Conservation (phyloP, 2,888 invertebrate species). For the Lepetodrilus schrolli region DNA sequence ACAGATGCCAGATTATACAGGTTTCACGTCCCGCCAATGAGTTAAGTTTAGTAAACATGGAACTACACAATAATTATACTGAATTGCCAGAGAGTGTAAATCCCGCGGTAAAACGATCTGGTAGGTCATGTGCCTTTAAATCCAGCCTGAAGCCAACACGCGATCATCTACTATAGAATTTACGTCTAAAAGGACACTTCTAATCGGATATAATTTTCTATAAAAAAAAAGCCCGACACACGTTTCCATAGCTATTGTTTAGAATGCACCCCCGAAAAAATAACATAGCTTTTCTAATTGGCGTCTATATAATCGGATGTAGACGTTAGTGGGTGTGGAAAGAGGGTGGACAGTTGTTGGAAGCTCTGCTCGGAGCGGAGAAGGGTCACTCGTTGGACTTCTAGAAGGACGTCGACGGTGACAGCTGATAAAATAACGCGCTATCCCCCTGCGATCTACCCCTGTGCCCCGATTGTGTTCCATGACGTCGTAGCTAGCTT, state of each 20-base stretch:
- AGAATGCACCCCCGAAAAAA: neutral
- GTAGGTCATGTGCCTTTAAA: neutral
- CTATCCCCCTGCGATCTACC: neutral
- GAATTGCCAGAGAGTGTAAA: neutral
- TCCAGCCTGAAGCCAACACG: neutral
- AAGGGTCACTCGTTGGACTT: neutral
- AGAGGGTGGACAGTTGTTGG: neutral
- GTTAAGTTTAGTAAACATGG: neutral
- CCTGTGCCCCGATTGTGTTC: neutral
- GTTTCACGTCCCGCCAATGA: neutral
- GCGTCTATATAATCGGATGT: slow-evolving; percentile 22
- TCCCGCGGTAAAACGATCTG: neutral
- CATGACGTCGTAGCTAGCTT: neutral
- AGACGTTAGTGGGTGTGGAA: neutral
- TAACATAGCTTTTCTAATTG: neutral
- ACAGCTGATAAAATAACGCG: slow-evolving; percentile 25
- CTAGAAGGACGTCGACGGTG: neutral
- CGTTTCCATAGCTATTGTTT: neutral
- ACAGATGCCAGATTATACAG: too few relatives aligned
- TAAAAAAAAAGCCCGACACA: neutral
- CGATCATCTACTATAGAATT: neutral
- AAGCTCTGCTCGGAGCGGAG: slow-evolving; percentile 4
- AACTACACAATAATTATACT: neutral
- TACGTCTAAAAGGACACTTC: neutral
- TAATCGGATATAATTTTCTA: slow-evolving; percentile 22